Conservation (phyloP, 2,888 invertebrate genomes). For the Creontiades dilutus region DNA sequence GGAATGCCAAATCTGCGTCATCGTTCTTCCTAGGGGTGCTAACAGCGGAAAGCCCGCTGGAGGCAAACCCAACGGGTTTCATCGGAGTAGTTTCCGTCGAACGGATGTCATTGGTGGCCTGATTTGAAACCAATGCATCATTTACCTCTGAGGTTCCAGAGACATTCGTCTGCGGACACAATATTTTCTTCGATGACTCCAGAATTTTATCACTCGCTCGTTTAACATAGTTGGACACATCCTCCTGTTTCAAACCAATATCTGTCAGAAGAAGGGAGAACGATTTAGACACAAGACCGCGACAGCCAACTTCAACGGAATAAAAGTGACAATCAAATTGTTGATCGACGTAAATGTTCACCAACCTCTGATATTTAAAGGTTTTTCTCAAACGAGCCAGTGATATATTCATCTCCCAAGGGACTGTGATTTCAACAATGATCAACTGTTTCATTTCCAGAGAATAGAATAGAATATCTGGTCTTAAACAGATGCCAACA, state of each 20-base stretch:
- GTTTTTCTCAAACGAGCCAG: neutral
- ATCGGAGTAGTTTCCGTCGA: neutral
- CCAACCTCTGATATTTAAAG: neutral
- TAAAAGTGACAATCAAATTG: neutral
- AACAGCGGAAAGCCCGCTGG: neutral
- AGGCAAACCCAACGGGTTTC: neutral
- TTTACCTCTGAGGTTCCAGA: too few relatives aligned
- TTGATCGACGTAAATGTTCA: neutral
- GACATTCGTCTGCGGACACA: neutral
- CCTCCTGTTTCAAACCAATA: neutral
- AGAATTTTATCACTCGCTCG: neutral
- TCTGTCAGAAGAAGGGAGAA: neutral
- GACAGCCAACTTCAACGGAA: neutral
- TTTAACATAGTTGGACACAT: neutral
- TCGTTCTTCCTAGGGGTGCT: neutral
- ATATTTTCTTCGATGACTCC: neutral
- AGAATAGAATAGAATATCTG: neutral
- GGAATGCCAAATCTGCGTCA: neutral
- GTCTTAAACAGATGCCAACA: neutral
- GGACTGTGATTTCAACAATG: neutral
- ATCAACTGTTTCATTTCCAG: neutral
- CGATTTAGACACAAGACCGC: neutral
- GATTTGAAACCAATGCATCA: neutral
- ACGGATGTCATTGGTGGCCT: neutral
- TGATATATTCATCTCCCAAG: neutral